These are phyloP conservation scores for Falcunculus frontatus DNA, from an alignment of 2,113 vertebrate genomes.

Conservation along the genomic window DNA sequence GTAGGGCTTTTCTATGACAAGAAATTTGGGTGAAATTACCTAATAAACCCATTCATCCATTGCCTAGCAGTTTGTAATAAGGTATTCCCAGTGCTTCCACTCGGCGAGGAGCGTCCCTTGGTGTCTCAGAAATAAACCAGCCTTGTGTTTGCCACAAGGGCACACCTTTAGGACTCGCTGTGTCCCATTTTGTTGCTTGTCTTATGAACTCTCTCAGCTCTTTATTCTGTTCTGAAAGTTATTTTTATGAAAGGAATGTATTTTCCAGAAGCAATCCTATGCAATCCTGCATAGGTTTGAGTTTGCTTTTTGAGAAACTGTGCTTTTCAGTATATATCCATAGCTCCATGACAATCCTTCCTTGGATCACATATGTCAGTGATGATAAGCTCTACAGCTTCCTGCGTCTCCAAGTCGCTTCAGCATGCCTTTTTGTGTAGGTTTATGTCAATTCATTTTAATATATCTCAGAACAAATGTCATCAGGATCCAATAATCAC, in stretches of 20 bases:
- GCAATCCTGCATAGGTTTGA: background rate
- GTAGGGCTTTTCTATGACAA: background rate
- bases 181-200: background rate
- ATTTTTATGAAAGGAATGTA: background rate
- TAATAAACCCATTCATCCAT: background rate
- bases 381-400: background rate
- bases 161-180: background rate
- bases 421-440: background rate
- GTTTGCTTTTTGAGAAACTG: background rate
- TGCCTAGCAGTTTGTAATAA: background rate
- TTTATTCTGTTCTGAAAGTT: background rate
- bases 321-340: background rate
- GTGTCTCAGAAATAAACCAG: background rate
- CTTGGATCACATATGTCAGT: background rate
- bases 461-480: conserved; percentile 9
- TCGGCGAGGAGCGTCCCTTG: rapidly evolving
- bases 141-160: background rate
- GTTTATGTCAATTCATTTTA: conserved; percentile 40
- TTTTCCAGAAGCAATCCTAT: background rate
- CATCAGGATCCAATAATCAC: conserved; percentile 54
- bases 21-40: background rate
- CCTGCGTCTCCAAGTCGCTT: background rate
- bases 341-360: background rate
- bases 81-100: background rate
- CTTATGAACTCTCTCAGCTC: background rate